Base-by-base conservation (phyloP, 2,113 vertebrate genomes). In the Pyrgilauda ruficollis region DNA sequence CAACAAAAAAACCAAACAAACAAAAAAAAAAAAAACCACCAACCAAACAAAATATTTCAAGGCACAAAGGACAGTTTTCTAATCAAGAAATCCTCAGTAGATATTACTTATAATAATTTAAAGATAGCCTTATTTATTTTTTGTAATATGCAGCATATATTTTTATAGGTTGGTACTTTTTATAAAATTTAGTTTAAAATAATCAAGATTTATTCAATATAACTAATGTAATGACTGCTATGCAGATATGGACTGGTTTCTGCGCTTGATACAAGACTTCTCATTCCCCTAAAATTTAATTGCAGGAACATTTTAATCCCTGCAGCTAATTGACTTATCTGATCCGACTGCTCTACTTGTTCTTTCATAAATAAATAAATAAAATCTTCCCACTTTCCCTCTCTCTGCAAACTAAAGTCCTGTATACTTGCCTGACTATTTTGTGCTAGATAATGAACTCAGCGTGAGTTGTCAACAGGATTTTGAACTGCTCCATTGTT, bases 81-180 rank as follows among this genome's bases (percentile, higher is more conserved):
- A 17, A 13, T 17, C 43, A 43, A 66, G 24, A 83, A 91, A 80
- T 47, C 13, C 15, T 50, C 20, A 43, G 39, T 47, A 70, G 6
- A 9, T 85, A 21, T n/a, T 59, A 6, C 26, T 75, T 85, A 13
- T 83, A 79, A 64, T 68, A 4, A 61, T 22, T 23, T 20, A 56
- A 63, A 22, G 2, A 21, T 3, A 35, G 6, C 30, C 18, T 64
- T 74, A n/a, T 15, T 70, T 62, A 50, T 37, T 55, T 15, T 69
- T 67, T 56, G 2, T 27, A 56, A 50, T 15, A 39, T 0, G 0
- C 6, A 50, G 9, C n/a, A 47, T 64, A 17, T 53, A 43, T 62
- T 62, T 2, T 26, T 55, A 49, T 19, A 37, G 21, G 6, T 3
- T 30, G 1, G 0, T 10, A 19, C 56, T 52, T 61, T 46, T 13